Evolutionary conservation across 2,113 vertebrate species (phyloP).

Genomic region (Chamaea fasciata): DNA sequence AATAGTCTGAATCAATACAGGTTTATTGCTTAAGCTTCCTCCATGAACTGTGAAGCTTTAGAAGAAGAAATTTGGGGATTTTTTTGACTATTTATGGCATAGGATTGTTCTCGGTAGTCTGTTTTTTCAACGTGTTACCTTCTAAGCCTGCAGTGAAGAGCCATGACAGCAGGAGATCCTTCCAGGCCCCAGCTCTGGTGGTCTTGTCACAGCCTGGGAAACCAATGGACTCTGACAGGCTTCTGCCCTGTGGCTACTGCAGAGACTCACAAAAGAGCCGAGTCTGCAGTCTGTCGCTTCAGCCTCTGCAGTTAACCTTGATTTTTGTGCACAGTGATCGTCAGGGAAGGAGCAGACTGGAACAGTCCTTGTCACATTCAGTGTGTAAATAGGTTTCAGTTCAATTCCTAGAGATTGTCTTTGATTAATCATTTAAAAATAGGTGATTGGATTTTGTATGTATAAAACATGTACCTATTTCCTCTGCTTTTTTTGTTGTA

Average conservation of each 20-base stretch:
- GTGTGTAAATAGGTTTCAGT: background rate
- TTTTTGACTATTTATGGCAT: rapidly evolving
- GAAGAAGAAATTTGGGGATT: background rate
- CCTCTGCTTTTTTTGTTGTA: background rate
- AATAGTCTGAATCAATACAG: background rate
- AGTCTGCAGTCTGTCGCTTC: conserved; percentile 57
- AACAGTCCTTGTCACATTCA: background rate
- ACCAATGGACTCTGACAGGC: conserved; percentile 63
- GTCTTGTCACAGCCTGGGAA: conserved; percentile 24
- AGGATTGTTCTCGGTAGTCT: background rate
- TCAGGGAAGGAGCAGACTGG: background rate
- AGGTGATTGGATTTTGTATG: background rate
- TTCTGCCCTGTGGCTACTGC: conserved; percentile 56
- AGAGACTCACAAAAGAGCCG: conserved; percentile 8
- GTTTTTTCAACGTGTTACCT: background rate
- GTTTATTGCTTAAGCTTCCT: background rate
- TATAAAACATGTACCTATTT: background rate
- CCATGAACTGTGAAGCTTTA: background rate
- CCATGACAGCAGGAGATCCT: background rate
- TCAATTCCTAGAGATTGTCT: background rate
- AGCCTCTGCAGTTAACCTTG: conserved; percentile 43
- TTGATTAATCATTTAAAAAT: background rate
- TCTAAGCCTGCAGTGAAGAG: conserved; percentile 4
- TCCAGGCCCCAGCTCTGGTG: background rate
- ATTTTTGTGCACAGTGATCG: conserved; percentile 14